Evolutionary conservation across 53 echinoderm and acorn worm genomes (phyloP), one percentile per base, ranked within the genome.

Genomic region (Crossaster papposus): DNA sequence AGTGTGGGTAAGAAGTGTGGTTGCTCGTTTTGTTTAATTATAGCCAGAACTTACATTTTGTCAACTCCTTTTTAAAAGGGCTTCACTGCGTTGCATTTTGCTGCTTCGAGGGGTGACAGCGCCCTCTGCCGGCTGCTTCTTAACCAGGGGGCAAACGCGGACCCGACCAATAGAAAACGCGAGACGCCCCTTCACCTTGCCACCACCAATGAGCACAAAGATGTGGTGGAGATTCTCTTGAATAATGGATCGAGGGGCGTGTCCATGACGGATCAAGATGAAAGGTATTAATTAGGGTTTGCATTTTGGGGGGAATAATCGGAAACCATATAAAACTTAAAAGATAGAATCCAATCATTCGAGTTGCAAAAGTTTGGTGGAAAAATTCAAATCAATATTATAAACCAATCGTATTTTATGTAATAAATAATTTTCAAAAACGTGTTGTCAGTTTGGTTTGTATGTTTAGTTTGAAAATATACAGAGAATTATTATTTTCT

Each of bases 81-180:
- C 23, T 89, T 89, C 86, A 95, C 96, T 28, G 94, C 96, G 2
- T 75, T 95, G 1, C 96, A 96, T 79, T 92, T 94, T 55, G 96
- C 96, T 12, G 92, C 92, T 11, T 78, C 91, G 18, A 85, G 91
- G 54, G 94, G 95, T 3, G 91, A 96, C 51, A 58, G 81, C 14
- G 85, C 65, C n/a, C 84, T 96, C 28, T 94, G 93, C 38, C 65
- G 51, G 51, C 88, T 94, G 62, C 90, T 96, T 5, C 83, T 96
- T 50, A 54, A 80, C 30, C 83, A 95, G 33, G 70, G 79, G 36
- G 89, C 91, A 58, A 70, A 89, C 64, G 73, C 86, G 10, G 85
- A 94, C 71, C 82, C 44, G n/a, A 85, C 90, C 54, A 70, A 77
- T 31, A 35, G 78, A 2, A 86, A 91, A 12, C 51, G 78, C 26